Evolutionary conservation across 2,888 invertebrate genomes (phyloP), one percentile per base, ranked within the genome.

Genomic region (Orthosia cruda): DNA sequence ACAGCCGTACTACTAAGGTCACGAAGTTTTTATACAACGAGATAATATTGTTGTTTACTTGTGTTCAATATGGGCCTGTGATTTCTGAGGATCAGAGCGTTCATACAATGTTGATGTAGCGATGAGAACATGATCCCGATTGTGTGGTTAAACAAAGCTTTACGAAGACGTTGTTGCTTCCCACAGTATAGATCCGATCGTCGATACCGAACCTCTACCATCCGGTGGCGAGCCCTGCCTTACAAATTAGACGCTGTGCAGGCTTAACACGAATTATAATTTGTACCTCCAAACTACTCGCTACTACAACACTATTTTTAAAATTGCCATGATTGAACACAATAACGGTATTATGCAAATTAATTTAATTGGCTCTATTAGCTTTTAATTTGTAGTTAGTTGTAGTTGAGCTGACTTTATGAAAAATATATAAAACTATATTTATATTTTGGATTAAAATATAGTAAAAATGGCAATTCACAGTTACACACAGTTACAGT

Each of bases 351-450:
- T 72, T 72, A 74, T 71, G 70, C 47, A 71, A 77, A 87, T 72
- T 50, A 68, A 72, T 80, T 47, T 63, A 77, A 87, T 80, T 84
- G 84, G 50, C 64, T 70, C 23, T n/a, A 84, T 74, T 74, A 71
- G 47, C 61, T 74, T 71, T 47, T 70, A 77, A 58, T 65, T 9
- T 40, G 40, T 9, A 55, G 5, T 61, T 62, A 18, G 26, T 62
- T 23, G 16, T 50, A 49, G 40, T 40, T 26, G 26, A 20, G 13
- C 12, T 12, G 16, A 26, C 4, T 55, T 54, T 61, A 1, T 50
- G 12, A 50, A 40, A 59, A 61, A 11, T 61, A 4, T 54, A 26
- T 59, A n/a, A n/a, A n/a, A n/a, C n/a, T n/a, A n/a, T n/a, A n/a
- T n/a, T n/a, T n/a, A n/a, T n/a, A n/a, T n/a, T n/a, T n/a, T n/a